Conservation (phyloP, 1,140 invertebrate genomes). For the Sitobion miscanthi region DNA sequence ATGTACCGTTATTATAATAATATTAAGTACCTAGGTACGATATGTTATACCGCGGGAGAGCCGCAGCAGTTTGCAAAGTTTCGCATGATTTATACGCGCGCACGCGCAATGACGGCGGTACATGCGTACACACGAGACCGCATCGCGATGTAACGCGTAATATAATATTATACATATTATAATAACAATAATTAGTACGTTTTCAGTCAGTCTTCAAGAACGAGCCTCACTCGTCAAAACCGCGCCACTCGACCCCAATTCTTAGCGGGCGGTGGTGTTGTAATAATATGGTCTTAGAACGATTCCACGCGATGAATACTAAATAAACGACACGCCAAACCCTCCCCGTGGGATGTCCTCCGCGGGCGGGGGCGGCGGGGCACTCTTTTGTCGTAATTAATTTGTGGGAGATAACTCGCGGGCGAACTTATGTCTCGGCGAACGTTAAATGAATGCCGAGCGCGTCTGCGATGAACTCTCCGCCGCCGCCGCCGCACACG, state of each 20-base stretch:
- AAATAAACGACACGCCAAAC: not conserved
- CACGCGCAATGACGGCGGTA: not conserved
- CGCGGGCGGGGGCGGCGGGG: no score
- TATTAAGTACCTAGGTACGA: not conserved
- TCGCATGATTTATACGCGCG: not conserved
- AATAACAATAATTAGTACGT: not conserved
- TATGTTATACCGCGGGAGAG: not conserved
- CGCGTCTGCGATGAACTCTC: not conserved
- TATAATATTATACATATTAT: not conserved
- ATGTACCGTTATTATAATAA: not conserved
- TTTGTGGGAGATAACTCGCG: not conserved
- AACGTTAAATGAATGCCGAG: not conserved
- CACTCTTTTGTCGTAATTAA: not conserved
- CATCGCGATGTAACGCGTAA: not conserved
- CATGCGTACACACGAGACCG: not conserved
- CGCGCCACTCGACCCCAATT: not conserved
- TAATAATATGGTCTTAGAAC: not conserved
- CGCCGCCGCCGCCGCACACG: not conserved
- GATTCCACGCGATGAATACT: conserved; percentile 30
- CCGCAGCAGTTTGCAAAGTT: not conserved
- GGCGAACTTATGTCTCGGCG: not conserved
- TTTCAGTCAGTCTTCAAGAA: not conserved
- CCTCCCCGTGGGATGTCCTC: no score
- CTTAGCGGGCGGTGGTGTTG: not conserved
- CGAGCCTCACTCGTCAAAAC: not conserved